Conservation (phyloP, 2,888 invertebrate species). For the Xestoiulus laeticollis region DNA sequence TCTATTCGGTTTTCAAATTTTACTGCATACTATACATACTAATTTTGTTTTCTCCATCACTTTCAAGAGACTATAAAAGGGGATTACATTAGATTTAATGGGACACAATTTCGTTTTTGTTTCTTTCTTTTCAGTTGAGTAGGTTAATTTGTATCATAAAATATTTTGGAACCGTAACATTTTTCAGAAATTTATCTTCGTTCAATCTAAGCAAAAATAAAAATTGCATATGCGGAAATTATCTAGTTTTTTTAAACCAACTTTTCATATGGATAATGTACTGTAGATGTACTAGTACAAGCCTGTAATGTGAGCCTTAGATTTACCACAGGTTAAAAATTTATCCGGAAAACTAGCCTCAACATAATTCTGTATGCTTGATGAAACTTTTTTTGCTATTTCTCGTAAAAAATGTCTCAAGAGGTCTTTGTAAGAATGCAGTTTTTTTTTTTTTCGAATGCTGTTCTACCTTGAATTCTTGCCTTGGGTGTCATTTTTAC, state of each 20-base stretch:
- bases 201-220: too few relatives aligned
- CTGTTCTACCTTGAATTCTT: constrained; percentile 32
- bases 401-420: constrained; percentile 19
- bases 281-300: too few relatives aligned
- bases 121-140: not conserved
- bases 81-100: not conserved
- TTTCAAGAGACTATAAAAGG: not conserved
- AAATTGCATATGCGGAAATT: too few relatives aligned
- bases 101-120: not conserved
- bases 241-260: too few relatives aligned
- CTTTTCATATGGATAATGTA: too few relatives aligned
- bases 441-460: not conserved
- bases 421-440: constrained; percentile 24
- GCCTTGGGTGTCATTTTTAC: constrained; percentile 43
- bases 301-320: too few relatives aligned
- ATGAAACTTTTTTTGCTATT: constrained; percentile 11
- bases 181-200: too few relatives aligned
- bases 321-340: not conserved
- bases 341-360: not conserved
- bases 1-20: not conserved
- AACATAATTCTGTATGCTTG: not conserved
- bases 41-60: not conserved
- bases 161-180: too few relatives aligned
- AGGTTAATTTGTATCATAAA: too few relatives aligned
- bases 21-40: not conserved